These are phyloP conservation scores for Corythornis madagascariensis DNA, from an alignment of 2,113 vertebrate species.

Conservation along the genomic window DNA sequence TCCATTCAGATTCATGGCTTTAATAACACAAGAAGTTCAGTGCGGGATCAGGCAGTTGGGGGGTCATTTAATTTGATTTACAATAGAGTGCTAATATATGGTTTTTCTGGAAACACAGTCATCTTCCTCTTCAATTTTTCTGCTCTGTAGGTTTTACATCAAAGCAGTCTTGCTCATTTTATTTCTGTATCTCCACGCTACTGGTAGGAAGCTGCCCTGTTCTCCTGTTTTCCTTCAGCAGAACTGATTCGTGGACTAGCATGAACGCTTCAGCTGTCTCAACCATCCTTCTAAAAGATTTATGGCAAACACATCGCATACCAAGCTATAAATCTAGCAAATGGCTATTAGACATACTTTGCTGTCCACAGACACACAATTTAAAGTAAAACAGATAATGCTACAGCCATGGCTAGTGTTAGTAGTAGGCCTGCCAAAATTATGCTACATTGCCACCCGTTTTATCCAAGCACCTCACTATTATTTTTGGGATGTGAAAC, in stretches of 20 bases:
- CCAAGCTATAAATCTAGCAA: conserved; percentile 59
- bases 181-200: not conserved
- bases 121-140: not conserved
- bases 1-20: conserved; percentile 29
- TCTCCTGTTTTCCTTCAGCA: not conserved
- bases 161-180: not conserved
- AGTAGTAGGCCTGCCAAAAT: not conserved
- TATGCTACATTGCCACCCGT: not conserved
- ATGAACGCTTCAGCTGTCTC: conserved; percentile 11
- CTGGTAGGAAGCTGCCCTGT: not conserved
- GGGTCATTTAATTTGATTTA: not conserved
- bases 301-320: conserved; percentile 27
- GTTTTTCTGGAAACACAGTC: not conserved
- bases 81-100: not conserved
- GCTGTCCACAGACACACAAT: conserved; percentile 32
- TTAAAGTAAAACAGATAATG: conserved; percentile 46
- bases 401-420: not conserved
- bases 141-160: not conserved
- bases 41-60: not conserved
- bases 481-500: not conserved
- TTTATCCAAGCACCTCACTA: not conserved
- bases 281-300: conserved; percentile 32
- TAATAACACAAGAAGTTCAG: conserved; percentile 2
- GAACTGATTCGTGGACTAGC: not conserved
- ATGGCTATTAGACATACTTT: conserved; percentile 47